phyloP scores from a whole-genome alignment of 1,140 invertebrate species.

The Drosophila subpulchrella region DNA sequence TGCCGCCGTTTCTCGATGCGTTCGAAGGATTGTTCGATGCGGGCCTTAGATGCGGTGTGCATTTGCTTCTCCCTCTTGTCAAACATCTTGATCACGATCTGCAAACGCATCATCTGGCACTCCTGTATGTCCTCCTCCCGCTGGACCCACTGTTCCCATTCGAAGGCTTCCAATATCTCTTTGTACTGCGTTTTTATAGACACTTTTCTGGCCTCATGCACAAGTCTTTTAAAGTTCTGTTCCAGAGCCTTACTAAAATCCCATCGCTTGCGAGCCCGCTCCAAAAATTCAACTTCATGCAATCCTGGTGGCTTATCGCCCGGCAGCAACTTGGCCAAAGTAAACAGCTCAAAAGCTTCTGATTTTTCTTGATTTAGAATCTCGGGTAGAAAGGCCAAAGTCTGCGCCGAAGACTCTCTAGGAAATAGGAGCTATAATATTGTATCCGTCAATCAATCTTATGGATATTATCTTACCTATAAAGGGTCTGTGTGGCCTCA shows the following conservation, averaged over 20 bases:
- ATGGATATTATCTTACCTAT: constrained; percentile 41
- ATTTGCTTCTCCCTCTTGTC: constrained; percentile 77
- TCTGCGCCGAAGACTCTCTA: constrained; percentile 90
- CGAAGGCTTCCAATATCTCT: constrained; percentile 73
- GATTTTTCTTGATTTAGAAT: constrained; percentile 81
- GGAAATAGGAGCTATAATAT: background rate
- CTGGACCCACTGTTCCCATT: constrained; percentile 83
- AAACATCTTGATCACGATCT: constrained; percentile 85
- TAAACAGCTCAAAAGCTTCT: constrained; percentile 66
- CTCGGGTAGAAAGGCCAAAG: constrained; percentile 88
- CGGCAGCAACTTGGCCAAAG: constrained; percentile 56
- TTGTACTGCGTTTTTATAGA: constrained; percentile 40
- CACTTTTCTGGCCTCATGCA: constrained; percentile 35
- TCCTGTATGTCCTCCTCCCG: constrained; percentile 86
- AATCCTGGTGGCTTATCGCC: constrained; percentile 71
- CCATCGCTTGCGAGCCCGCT: constrained; percentile 76
- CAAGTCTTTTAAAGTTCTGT: constrained; percentile 41
- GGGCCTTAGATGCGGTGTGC: constrained; percentile 76
- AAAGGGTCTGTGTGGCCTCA: constrained; percentile 73
- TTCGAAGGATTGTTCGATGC: constrained; percentile 82
- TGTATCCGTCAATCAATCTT: background rate
- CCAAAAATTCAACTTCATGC: constrained; percentile 75
- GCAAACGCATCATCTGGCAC: constrained; percentile 86
- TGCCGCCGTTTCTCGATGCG: constrained; percentile 80
- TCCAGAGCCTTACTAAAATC: constrained; percentile 64